These are phyloP conservation scores for Phenganax marumi DNA, from an alignment of 92 coral and sea anemone species.

Conservation along the genomic window DNA sequence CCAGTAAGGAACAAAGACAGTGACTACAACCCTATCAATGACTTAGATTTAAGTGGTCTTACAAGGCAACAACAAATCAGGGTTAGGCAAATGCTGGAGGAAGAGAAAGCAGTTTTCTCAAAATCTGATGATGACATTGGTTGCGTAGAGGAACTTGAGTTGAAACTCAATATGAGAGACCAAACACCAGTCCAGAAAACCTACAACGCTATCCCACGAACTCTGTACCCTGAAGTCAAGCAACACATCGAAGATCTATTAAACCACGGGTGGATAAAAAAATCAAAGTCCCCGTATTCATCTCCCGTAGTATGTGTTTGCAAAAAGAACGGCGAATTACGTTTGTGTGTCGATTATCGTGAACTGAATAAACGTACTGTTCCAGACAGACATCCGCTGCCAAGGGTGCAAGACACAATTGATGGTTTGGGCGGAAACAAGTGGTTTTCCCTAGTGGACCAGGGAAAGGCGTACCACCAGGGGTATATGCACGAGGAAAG, in stretches of 20 bases:
- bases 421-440: conserved; percentile 22
- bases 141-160: conserved; percentile 21
- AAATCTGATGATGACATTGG: conserved; percentile 23
- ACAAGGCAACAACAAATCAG: conserved; percentile 19
- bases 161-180: conserved; percentile 28
- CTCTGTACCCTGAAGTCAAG: conserved; percentile 21
- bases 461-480: conserved; percentile 51
- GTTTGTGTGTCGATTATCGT: conserved; percentile 39
- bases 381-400: conserved; percentile 22
- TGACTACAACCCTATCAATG: conserved; percentile 22
- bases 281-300: conserved; percentile 25
- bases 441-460: conserved; percentile 44
- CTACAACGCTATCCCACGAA: conserved; percentile 33
- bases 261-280: conserved; percentile 14
- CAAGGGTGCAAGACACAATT: conserved; percentile 10
- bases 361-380: background rate
- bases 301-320: conserved; percentile 37
- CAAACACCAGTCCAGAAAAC: conserved; percentile 43
- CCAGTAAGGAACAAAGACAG: background rate
- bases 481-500: conserved; percentile 1
- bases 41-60: conserved; percentile 17
- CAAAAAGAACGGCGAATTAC: conserved; percentile 22
- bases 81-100: conserved; percentile 31
- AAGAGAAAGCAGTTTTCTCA: conserved; percentile 20
- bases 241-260: conserved; percentile 33